These are phyloP conservation scores for Thunnus albacares DNA, from an alignment of 2,797 vertebrate species.

Conservation along the genomic window DNA sequence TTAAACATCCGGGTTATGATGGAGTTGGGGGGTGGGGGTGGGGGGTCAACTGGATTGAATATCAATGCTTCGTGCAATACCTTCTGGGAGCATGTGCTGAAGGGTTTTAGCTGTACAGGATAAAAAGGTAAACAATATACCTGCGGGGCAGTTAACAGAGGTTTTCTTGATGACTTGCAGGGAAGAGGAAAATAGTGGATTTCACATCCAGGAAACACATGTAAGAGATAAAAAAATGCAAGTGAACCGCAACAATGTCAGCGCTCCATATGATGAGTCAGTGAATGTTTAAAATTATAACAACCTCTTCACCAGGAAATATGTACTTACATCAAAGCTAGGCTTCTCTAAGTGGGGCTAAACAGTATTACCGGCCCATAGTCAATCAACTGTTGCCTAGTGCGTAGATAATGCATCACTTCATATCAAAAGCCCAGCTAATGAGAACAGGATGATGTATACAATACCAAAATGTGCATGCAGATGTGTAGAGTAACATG, in stretches of 20 bases:
- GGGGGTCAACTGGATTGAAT: slow-evolving; percentile 71
- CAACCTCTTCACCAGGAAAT: slow-evolving; percentile 82
- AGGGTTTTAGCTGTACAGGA: slow-evolving; percentile 49
- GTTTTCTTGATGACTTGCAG: slow-evolving; percentile 71
- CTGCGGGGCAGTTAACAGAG: slow-evolving; percentile 63
- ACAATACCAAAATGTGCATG: slow-evolving; percentile 71
- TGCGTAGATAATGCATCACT: slow-evolving; percentile 83
- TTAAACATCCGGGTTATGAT: slow-evolving; percentile 83
- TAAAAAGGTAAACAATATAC: slow-evolving; percentile 68
- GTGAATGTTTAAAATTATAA: slow-evolving; percentile 82
- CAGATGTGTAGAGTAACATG: slow-evolving; percentile 75
- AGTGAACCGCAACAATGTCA: slow-evolving; percentile 78
- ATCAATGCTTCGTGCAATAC: slow-evolving; percentile 68
- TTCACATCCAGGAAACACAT: slow-evolving; percentile 77
- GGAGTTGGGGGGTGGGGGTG: slow-evolving; percentile 29
- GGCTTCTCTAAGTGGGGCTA: slow-evolving; percentile 74
- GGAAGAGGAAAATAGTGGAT: slow-evolving; percentile 64
- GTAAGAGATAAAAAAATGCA: slow-evolving; percentile 74
- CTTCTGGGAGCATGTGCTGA: slow-evolving; percentile 50
- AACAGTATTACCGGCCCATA: slow-evolving; percentile 78
- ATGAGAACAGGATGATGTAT: slow-evolving; percentile 83
- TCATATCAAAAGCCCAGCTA: slow-evolving; percentile 84
- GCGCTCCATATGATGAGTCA: slow-evolving; percentile 81
- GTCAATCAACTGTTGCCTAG: slow-evolving; percentile 81
- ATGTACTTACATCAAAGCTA: slow-evolving; percentile 85